Percentiles rank a stretch among this genome's conserved stretches.
Conservation (phyloP, 35 echinoderm and acorn worm genomes). For the Ophioderma brevispina region DNA sequence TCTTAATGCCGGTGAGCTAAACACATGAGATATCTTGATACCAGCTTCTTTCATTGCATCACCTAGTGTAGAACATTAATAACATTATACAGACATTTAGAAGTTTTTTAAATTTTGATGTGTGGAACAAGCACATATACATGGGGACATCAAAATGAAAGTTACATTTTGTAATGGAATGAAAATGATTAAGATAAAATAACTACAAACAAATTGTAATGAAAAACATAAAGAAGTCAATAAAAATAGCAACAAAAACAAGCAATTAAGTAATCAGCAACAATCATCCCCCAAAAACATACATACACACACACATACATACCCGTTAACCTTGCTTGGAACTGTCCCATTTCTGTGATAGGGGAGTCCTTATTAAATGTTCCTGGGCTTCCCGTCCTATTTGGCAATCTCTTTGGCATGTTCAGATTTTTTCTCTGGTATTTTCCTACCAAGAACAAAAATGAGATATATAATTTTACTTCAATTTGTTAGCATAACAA, state of each 20-base stretch:
- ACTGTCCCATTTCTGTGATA: slow-evolving; percentile 91
- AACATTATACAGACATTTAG: too few species aligned
- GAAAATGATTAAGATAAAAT: neutral
- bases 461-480: neutral
- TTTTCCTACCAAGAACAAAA: slow-evolving; percentile 55
- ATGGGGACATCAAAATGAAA: neutral
- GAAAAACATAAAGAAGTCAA: too few species aligned
- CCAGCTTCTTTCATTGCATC: slow-evolving; percentile 83
- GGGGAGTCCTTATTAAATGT: slow-evolving; percentile 87
- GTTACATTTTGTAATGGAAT: neutral
- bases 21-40: slow-evolving; percentile 78
- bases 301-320: neutral
- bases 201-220: neutral
- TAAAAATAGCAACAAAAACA: too few species aligned
- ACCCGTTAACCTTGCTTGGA: slow-evolving; percentile 93
- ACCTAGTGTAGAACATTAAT: slow-evolving; percentile 40
- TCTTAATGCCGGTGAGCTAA: slow-evolving; percentile 81
- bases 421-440: slow-evolving; percentile 93
- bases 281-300: too few species aligned
- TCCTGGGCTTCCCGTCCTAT: slow-evolving; percentile 64
- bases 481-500: too few species aligned
- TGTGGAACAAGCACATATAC: neutral
- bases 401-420: slow-evolving; percentile 90
- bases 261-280: too few species aligned
- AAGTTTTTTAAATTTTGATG: too few species aligned